A percentile compares a stretch with the other conserved stretches of the same genome.
phyloP scores from a whole-genome alignment of 2,888 invertebrate species.

The Sarcophaga caerulescens region DNA sequence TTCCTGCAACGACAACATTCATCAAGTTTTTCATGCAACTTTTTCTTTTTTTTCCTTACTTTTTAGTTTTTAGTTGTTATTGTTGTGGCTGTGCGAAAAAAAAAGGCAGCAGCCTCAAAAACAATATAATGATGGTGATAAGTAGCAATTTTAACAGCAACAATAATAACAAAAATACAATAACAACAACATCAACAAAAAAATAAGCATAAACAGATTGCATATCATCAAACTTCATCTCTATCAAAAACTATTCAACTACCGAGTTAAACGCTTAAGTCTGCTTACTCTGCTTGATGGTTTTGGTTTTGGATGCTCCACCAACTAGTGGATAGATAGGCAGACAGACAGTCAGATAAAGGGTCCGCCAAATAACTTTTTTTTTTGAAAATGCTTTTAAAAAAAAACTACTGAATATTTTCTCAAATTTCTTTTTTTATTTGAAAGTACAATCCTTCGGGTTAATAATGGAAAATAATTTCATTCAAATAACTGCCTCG shows the following conservation, averaged over 20 bases:
- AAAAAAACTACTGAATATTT: too few relatives aligned
- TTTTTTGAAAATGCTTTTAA: too few relatives aligned
- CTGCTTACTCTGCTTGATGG: background rate
- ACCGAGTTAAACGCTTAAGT: conserved; percentile 53
- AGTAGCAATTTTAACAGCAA: conserved; percentile 62
- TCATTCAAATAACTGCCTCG: too few relatives aligned
- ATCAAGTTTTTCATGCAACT: conserved; percentile 31
- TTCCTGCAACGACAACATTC: conserved; percentile 51
- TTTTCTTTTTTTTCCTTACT: background rate
- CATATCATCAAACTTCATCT: conserved; percentile 68
- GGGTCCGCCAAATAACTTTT: too few relatives aligned
- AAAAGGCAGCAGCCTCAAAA: conserved; percentile 41
- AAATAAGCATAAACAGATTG: conserved; percentile 49
- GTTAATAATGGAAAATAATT: too few relatives aligned
- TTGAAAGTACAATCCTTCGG: too few relatives aligned
- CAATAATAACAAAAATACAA: conserved; percentile 23
- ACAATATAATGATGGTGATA: conserved; percentile 67
- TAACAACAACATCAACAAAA: conserved; percentile 9
- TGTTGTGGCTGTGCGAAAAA: conserved; percentile 5
- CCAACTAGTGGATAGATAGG: background rate
- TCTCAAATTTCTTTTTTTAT: too few relatives aligned
- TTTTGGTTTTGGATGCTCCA: conserved; percentile 16
- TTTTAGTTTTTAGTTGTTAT: conserved; percentile 32
- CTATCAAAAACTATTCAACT: conserved; percentile 64
- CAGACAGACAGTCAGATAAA: conserved; percentile 9